These are phyloP conservation scores for Notolabrus celidotus DNA, from an alignment of 2,797 vertebrate species.

Conservation along the genomic window DNA sequence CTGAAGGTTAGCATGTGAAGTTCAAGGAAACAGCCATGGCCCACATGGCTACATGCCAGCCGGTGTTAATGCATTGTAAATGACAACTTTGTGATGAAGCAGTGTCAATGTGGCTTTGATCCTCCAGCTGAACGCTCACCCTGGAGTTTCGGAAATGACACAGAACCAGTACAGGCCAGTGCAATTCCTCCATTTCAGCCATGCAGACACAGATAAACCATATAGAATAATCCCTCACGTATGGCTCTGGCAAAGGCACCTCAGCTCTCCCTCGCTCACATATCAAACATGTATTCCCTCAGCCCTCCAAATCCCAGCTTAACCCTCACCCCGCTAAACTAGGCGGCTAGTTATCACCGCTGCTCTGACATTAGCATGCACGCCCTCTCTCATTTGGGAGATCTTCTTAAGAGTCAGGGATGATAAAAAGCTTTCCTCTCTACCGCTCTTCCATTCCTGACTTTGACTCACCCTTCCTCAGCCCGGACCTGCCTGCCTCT, in stretches of 20 bases:
- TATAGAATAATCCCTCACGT: slow-evolving; percentile 78
- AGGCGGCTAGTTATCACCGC: slow-evolving; percentile 79
- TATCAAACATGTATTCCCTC: slow-evolving; percentile 83
- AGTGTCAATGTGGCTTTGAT: slow-evolving; percentile 69
- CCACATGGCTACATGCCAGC: slow-evolving; percentile 24
- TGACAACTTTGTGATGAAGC: slow-evolving; percentile 56
- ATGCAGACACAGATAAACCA: slow-evolving; percentile 74
- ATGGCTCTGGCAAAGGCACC: slow-evolving; percentile 78
- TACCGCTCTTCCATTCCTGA: slow-evolving; percentile 71
- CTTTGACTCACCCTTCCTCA: slow-evolving; percentile 82
- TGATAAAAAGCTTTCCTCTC: slow-evolving; percentile 83
- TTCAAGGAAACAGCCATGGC: slow-evolving; percentile 35
- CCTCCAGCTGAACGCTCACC: slow-evolving; percentile 54
- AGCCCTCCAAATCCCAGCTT: slow-evolving; percentile 81
- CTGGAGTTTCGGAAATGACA: slow-evolving; percentile 48
- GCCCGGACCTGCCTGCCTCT: slow-evolving; percentile 74
- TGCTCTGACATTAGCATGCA: slow-evolving; percentile 82
- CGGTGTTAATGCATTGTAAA: slow-evolving; percentile 56
- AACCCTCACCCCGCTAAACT: slow-evolving; percentile 78
- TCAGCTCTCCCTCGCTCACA: slow-evolving; percentile 70
- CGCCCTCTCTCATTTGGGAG: slow-evolving; percentile 80
- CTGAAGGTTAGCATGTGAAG: slow-evolving; percentile 51
- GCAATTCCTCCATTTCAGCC: slow-evolving; percentile 55
- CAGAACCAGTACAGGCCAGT: slow-evolving; percentile 52
- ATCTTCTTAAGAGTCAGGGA: slow-evolving; percentile 82